phyloP scores from a whole-genome alignment of 2,113 vertebrate species.

The Picathartes gymnocephalus region DNA sequence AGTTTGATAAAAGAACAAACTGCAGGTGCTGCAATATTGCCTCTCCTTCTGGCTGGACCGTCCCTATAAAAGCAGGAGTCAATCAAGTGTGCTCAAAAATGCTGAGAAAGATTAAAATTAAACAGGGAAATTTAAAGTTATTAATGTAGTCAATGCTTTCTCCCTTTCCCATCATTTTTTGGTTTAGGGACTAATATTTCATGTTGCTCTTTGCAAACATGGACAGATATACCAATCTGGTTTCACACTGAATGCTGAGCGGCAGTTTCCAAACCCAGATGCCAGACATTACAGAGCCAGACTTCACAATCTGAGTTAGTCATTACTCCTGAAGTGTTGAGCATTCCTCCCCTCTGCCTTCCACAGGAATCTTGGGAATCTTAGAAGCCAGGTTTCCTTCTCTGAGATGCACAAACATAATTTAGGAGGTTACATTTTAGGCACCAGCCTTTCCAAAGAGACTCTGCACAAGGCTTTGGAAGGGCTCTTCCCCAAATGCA shows the following conservation, averaged over 20 bases:
- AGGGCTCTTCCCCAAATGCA: not conserved
- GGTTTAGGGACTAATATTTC: not conserved
- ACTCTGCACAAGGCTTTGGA: not conserved
- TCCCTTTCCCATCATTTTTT: not conserved
- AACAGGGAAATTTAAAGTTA: not conserved
- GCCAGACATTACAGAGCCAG: not conserved
- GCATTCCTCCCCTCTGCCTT: not conserved
- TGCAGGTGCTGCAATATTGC: constrained; percentile 1
- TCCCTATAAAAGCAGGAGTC: not conserved
- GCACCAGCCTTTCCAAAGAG: not conserved
- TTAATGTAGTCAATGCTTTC: not conserved
- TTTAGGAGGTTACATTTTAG: not conserved
- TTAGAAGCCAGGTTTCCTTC: not conserved
- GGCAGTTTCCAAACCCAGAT: not conserved
- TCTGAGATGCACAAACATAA: not conserved
- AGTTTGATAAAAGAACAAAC: not conserved
- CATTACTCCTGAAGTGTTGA: not conserved
- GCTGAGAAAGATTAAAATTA: not conserved
- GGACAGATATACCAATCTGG: not conserved
- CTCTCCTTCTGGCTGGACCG: not conserved
- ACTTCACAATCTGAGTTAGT: not conserved
- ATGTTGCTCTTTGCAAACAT: not conserved
- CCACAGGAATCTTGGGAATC: not conserved
- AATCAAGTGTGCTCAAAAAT: not conserved
- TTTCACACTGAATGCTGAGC: not conserved